Conservation (phyloP, 2,888 invertebrate species). For the Malthinus seriepunctatus region DNA sequence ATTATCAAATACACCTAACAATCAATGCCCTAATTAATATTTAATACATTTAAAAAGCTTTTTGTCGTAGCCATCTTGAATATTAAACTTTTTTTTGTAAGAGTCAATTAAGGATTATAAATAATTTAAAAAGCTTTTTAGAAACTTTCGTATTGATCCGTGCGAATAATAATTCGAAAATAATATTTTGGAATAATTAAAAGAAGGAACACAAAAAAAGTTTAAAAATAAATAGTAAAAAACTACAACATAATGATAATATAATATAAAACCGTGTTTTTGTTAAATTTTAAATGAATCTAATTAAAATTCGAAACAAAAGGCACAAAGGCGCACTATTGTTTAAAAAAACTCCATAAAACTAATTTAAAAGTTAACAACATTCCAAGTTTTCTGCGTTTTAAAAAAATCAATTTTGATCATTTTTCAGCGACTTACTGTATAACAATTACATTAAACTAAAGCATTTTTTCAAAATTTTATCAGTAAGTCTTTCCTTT, state of each 20-base stretch:
- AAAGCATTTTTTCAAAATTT: neutral
- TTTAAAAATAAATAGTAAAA: no score
- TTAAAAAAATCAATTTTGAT: no score
- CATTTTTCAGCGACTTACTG: neutral
- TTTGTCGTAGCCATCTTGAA: conserved; percentile 1
- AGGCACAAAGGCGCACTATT: neutral
- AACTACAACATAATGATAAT: no score
- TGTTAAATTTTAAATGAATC: no score
- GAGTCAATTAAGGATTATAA: conserved; percentile 6
- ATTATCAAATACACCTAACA: neutral
- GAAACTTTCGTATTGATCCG: no score
- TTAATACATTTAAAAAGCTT: conserved; percentile 4
- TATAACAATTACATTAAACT: neutral
- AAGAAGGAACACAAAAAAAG: no score
- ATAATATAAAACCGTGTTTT: no score
- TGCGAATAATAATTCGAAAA: no score
- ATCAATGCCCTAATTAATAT: conserved; percentile 4
- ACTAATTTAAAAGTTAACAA: neutral
- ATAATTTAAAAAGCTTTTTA: conserved; percentile 2
- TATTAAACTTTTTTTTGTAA: conserved; percentile 3
- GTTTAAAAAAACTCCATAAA: neutral
- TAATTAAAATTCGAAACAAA: no score
- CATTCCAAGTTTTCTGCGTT: neutral
- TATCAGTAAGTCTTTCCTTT: no score
- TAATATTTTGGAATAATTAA: no score